Percentiles rank a stretch among this genome's conserved stretches.
These are phyloP conservation scores for Carpatolechia fugitivella DNA, from an alignment of 2,888 invertebrate genomes.

Conservation along the genomic window DNA sequence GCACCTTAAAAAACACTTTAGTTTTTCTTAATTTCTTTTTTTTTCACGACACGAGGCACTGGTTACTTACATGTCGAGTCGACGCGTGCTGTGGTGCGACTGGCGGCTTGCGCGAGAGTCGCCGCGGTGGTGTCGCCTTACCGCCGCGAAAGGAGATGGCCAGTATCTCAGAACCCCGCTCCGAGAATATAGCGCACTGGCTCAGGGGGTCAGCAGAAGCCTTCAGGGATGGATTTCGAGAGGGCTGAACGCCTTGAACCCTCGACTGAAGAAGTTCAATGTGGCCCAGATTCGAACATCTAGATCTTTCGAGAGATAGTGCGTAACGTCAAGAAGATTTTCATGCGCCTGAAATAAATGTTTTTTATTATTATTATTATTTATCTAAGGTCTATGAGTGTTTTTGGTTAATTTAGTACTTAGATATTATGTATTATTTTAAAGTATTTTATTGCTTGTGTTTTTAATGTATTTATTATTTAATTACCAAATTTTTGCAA, in stretches of 20 bases:
- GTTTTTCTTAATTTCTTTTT: slow-evolving; percentile 29
- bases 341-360: too few relatives aligned
- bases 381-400: too few relatives aligned
- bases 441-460: too few relatives aligned
- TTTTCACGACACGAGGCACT: slow-evolving; percentile 57
- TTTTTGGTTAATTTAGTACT: too few relatives aligned
- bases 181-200: slow-evolving; percentile 47
- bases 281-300: neutral
- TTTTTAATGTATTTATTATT: too few relatives aligned
- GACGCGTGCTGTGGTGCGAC: slow-evolving; percentile 79
- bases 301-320: neutral
- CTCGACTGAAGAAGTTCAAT: neutral
- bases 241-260: neutral
- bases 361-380: too few relatives aligned
- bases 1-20: slow-evolving; percentile 55
- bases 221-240: slow-evolving; percentile 19
- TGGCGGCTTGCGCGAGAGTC: slow-evolving; percentile 57
- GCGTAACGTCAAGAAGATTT: neutral
- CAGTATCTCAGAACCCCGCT: slow-evolving; percentile 50
- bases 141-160: slow-evolving; percentile 73
- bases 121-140: slow-evolving; percentile 76
- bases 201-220: slow-evolving; percentile 41
- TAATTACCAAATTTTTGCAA: too few relatives aligned
- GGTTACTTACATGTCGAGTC: slow-evolving; percentile 79
- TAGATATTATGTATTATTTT: too few relatives aligned